Conservation (phyloP, 2,888 invertebrate genomes). For the Onthophagus sagittarius region DNA sequence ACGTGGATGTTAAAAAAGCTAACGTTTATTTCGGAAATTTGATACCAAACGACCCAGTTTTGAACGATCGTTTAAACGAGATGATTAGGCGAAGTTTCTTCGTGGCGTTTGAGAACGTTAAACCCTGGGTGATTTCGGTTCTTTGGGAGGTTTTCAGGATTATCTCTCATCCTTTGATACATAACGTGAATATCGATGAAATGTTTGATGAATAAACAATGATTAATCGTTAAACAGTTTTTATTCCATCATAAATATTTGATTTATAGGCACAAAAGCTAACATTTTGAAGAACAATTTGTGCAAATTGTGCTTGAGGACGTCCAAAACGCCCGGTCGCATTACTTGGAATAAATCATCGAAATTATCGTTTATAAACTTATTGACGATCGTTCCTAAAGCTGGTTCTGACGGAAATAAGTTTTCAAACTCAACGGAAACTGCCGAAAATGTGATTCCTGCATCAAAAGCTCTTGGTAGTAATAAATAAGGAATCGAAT, state of each 20-base stretch:
- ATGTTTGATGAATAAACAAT: no score
- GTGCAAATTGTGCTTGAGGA: neutral
- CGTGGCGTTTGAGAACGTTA: no score
- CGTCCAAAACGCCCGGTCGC: neutral
- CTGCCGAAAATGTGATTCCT: neutral
- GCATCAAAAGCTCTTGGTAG: neutral
- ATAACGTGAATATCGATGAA: no score
- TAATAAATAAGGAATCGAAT: neutral
- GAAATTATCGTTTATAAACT: slow-evolving; percentile 2
- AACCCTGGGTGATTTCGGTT: no score
- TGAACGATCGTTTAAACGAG: no score
- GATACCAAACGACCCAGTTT: no score
- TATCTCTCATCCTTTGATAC: no score
- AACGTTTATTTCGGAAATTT: no score
- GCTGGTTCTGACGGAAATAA: neutral
- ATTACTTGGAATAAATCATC: slow-evolving; percentile 2
- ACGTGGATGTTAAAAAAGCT: no score
- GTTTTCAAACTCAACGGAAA: neutral
- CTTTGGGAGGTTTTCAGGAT: no score
- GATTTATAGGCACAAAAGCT: neutral
- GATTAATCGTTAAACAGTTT: neutral
- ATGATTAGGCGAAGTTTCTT: no score
- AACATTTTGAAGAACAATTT: neutral
- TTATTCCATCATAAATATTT: neutral
- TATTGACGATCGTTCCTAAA: neutral